Base-by-base conservation (phyloP, 1,140 invertebrate species). In the Dendroctonus valens region DNA sequence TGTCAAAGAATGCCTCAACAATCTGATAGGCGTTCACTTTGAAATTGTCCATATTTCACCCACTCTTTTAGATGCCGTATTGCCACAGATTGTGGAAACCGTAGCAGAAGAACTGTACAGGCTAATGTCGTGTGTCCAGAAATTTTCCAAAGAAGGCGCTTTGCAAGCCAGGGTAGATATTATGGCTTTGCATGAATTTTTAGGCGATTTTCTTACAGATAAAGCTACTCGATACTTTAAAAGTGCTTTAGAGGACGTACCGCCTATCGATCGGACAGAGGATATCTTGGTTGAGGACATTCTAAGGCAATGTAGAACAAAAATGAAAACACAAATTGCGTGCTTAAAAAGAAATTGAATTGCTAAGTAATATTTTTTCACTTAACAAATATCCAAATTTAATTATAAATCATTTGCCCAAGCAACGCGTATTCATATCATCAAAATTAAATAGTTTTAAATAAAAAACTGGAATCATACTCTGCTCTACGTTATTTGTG, bases 1-100 rank as follows among this genome's bases (percentile, higher is more conserved):
- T 72, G 89, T 93, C 0, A 96, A 97, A 78, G 93, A 97, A 80
- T 92, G 93, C 61, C 85, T 97, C 15, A 90, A 93, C 68, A 95
- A 95, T 80, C 82, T 97, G 52, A 93, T 97, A 39, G 90, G 90
- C 63, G 93, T 98, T 6, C 93, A 96, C 80, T 91, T 93, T 8
- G 94, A 97, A 85, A 93, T 96, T 75, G 89, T 89, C 74, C 84
- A 88, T 49, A 88, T 96, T 7, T 92, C 91, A 39, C 91, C 92
- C 37, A 83, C 84, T 41, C 81, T 95, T 72, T 81, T 94, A 38
- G 79, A 85, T 6, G 83, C 85, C 39, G 90, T 97, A 38, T 82
- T 97, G 71, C 88, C 87, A 14, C 90, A 92, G 74, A 91, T 97
- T 62, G 89, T 95, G 12, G 90, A 96, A 81, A 93, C 89, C 3